Evolutionary conservation across 1,140 invertebrate species (phyloP).

Genomic region (Hetaerina americana): DNA sequence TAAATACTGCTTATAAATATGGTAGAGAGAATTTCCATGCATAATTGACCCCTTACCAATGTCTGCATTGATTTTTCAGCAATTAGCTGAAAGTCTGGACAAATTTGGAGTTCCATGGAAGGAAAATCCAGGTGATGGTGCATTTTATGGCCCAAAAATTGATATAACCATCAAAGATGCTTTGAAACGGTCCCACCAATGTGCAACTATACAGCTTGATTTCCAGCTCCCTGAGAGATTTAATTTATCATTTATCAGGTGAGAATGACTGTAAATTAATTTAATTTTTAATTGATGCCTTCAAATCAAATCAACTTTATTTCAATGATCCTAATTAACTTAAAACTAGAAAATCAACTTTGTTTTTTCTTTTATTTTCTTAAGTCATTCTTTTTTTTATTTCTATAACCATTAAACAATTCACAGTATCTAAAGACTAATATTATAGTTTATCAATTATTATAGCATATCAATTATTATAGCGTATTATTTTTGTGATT

Average conservation of each 20-base stretch:
- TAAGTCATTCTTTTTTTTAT: slow-evolving; percentile 6
- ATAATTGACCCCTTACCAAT: too few species aligned
- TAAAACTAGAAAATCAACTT: too few species aligned
- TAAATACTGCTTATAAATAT: background rate
- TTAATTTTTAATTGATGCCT: background rate
- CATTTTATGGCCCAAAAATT: slow-evolving; percentile 99
- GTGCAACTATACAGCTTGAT: slow-evolving; percentile 96
- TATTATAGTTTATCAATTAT: too few species aligned
- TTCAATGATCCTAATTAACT: slow-evolving; percentile 2
- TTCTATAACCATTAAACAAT: too few species aligned
- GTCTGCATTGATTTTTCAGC: slow-evolving; percentile 31
- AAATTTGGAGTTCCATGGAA: slow-evolving; percentile 77
- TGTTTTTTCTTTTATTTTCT: too few species aligned
- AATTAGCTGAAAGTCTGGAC: slow-evolving; percentile 73
- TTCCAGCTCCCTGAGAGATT: slow-evolving; percentile 93
- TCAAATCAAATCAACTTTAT: background rate
- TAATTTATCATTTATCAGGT: slow-evolving; percentile 72
- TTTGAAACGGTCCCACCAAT: slow-evolving; percentile 76
- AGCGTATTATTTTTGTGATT: too few species aligned
- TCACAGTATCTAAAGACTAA: too few species aligned
- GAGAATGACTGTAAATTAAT: slow-evolving; percentile 16
- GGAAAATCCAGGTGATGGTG: slow-evolving; percentile 86
- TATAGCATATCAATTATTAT: too few species aligned
- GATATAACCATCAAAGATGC: slow-evolving; percentile 97
- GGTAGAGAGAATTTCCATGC: too few species aligned